Conservation (phyloP, 2,797 vertebrate genomes). For the Rousettus madagascariensis region DNA sequence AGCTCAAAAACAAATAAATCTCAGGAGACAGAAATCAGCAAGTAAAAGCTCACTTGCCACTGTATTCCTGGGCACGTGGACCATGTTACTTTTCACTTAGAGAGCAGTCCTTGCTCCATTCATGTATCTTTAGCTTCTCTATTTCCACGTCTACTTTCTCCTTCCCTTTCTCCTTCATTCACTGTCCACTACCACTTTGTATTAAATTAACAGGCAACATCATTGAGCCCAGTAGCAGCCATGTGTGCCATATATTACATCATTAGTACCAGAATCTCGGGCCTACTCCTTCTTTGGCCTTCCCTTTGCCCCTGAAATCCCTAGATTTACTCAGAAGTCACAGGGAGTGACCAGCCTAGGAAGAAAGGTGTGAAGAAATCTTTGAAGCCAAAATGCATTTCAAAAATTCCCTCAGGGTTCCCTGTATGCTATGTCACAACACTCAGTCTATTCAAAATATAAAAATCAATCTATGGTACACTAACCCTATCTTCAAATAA, state of each 20-base stretch:
- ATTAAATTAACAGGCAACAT: not conserved
- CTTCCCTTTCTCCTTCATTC: not conserved
- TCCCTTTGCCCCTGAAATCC: too few species aligned
- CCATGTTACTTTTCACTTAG: not conserved
- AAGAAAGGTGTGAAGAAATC: not conserved
- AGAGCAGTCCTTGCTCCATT: not conserved
- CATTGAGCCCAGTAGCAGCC: too few species aligned
- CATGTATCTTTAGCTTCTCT: not conserved
- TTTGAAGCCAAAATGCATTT: not conserved
- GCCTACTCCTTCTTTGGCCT: not conserved
- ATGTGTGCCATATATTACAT: rapidly evolving
- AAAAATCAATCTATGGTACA: not conserved
- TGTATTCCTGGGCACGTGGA: rapidly evolving
- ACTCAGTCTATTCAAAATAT: not conserved
- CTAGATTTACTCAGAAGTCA: not conserved
- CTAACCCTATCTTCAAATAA: not conserved
- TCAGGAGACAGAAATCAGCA: not conserved
- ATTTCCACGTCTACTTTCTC: not conserved
- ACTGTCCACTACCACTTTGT: not conserved
- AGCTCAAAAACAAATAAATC: not conserved
- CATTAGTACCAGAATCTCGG: not conserved
- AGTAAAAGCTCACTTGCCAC: not conserved
- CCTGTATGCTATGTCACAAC: not conserved
- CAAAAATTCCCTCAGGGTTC: not conserved
- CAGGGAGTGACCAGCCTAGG: too few species aligned